These are phyloP conservation scores for Leiothrix lutea DNA, from an alignment of 2,113 vertebrate species.

Conservation along the genomic window DNA sequence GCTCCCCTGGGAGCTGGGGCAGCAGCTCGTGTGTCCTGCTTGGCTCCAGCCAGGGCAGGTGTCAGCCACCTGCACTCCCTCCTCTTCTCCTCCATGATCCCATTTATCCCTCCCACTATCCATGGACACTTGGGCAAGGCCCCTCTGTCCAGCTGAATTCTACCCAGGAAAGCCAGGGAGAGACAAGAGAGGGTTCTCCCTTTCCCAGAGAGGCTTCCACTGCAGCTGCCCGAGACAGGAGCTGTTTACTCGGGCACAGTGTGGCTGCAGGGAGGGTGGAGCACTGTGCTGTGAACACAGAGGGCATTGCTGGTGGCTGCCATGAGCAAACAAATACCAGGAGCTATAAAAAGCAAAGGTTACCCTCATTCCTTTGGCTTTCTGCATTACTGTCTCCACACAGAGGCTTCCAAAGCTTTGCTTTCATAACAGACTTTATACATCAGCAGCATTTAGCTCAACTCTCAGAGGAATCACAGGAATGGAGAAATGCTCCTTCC, in stretches of 20 bases:
- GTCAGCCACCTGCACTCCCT: neutral
- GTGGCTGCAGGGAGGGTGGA: neutral
- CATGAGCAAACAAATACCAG: neutral
- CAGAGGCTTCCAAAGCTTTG: neutral
- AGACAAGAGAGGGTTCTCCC: neutral
- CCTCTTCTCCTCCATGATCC: neutral
- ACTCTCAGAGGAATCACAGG: neutral
- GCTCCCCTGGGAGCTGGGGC: neutral
- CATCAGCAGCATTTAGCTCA: neutral
- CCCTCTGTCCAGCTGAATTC: neutral
- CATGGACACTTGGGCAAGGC: neutral
- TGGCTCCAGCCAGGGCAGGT: neutral
- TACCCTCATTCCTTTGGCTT: conserved; percentile 3
- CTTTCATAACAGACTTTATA: neutral
- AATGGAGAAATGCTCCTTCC: neutral
- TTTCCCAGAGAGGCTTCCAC: neutral
- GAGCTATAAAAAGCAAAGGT: neutral
- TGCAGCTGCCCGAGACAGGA: neutral
- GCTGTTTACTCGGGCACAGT: neutral
- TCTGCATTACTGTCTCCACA: neutral
- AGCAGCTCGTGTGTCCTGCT: neutral
- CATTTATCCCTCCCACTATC: neutral
- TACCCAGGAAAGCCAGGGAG: neutral
- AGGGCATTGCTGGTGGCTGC: neutral
- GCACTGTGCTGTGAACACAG: neutral